A percentile compares a stretch with the other conserved stretches of the same genome.
Evolutionary conservation across 2,888 invertebrate genomes (phyloP).

Genomic region (Drosophila rubida): DNA sequence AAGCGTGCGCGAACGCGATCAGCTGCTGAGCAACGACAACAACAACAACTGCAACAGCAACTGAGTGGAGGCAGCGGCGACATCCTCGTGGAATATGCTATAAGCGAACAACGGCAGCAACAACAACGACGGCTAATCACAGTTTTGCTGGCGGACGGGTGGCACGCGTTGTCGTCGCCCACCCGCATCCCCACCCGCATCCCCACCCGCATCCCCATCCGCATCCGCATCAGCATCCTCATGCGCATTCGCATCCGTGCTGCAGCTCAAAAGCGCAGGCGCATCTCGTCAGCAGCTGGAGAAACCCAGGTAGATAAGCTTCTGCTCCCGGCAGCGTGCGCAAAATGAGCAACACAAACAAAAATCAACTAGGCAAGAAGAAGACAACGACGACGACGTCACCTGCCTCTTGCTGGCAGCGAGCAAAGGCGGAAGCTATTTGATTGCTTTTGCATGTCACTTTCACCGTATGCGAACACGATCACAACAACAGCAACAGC

Average conservation of each 20-base stretch:
- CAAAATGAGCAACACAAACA: not conserved
- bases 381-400: constrained; percentile 10
- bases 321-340: not conserved
- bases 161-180: constrained; percentile 58
- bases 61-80: not conserved
- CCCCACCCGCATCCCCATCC: constrained; percentile 5
- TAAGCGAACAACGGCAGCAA: constrained; percentile 48
- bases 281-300: constrained; percentile 49
- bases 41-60: constrained; percentile 15
- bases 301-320: constrained; percentile 52
- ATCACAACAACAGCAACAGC: constrained; percentile 13
- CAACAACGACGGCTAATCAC: constrained; percentile 58
- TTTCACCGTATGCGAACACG: constrained; percentile 79
- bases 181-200: constrained; percentile 42
- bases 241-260: constrained; percentile 8
- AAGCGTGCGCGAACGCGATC: constrained; percentile 14
- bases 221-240: not conserved
- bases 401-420: constrained; percentile 30
- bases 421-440: constrained; percentile 70
- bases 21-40: constrained; percentile 25
- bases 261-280: constrained; percentile 21
- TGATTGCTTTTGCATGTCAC: constrained; percentile 84
- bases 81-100: constrained; percentile 49
- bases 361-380: not conserved
- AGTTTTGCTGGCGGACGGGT: constrained; percentile 45